A percentile compares a stretch with the other conserved stretches of the same genome.
Evolutionary conservation across 2,113 vertebrate genomes (phyloP).

Genomic region (Stictonetta naevosa): DNA sequence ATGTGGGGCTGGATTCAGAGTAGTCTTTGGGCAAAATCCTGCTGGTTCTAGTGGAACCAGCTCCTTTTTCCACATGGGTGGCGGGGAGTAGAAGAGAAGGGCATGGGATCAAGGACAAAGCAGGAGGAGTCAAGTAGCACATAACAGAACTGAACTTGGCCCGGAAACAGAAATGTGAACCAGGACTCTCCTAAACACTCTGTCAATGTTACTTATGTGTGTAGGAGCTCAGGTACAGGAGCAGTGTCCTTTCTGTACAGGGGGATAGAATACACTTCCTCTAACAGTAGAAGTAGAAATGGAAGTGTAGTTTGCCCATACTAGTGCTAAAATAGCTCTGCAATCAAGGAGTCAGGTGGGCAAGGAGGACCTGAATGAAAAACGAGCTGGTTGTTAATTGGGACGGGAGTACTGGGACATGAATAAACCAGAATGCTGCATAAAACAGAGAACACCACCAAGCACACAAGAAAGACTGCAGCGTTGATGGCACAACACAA

Average conservation of each 20-base stretch:
- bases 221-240: not conserved
- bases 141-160: not conserved
- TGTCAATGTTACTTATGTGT: not conserved
- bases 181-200: not conserved
- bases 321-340: not conserved
- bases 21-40: not conserved
- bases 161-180: not conserved
- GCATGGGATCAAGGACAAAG: not conserved
- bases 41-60: not conserved
- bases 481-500: not conserved
- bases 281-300: not conserved
- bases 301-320: not conserved
- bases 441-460: not conserved
- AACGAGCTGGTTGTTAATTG: not conserved
- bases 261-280: not conserved
- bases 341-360: not conserved
- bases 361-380: not conserved
- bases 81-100: not conserved
- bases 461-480: not conserved
- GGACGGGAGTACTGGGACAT: not conserved
- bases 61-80: not conserved
- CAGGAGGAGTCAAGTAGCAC: not conserved
- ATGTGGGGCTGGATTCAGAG: fast-evolving
- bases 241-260: not conserved
- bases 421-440: not conserved